Conservation (phyloP, 2,113 vertebrate species). For the Mus spicilegus region DNA sequence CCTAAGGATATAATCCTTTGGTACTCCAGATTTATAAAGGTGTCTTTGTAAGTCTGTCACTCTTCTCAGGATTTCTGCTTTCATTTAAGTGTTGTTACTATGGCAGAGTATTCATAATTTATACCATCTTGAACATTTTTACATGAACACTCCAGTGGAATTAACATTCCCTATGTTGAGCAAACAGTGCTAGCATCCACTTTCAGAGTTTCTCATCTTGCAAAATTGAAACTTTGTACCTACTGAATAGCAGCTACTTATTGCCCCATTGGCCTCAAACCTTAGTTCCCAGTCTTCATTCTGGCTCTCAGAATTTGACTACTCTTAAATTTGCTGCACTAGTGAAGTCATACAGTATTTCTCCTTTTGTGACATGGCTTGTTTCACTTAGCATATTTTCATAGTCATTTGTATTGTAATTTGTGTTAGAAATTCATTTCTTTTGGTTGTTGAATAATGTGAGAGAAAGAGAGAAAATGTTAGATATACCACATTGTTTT, state of each 20-base stretch:
- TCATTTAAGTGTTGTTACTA: not conserved
- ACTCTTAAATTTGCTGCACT: not conserved
- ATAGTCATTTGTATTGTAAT: not conserved
- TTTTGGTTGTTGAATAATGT: constrained; percentile 9
- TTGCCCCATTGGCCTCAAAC: not conserved
- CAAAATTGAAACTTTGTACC: not conserved
- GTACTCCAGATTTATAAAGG: not conserved
- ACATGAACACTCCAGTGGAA: not conserved
- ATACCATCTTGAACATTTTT: constrained; percentile 4
- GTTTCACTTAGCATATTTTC: not conserved
- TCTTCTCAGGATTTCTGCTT: constrained; percentile 10
- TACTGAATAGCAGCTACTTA: not conserved
- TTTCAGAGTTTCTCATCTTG: not conserved
- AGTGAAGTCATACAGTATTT: not conserved
- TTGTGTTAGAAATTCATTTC: constrained; percentile 12
- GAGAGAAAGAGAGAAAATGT: not conserved
- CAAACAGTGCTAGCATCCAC: not conserved
- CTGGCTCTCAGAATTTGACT: constrained; percentile 6
- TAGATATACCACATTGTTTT: not conserved
- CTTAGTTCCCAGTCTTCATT: not conserved
- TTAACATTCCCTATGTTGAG: not conserved
- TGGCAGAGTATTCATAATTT: not conserved
- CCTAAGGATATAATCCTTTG: constrained; percentile 3
- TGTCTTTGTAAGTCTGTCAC: not conserved
- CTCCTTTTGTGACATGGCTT: not conserved